phyloP scores from a whole-genome alignment of 92 coral and sea anemone species.

The Porites rus region DNA sequence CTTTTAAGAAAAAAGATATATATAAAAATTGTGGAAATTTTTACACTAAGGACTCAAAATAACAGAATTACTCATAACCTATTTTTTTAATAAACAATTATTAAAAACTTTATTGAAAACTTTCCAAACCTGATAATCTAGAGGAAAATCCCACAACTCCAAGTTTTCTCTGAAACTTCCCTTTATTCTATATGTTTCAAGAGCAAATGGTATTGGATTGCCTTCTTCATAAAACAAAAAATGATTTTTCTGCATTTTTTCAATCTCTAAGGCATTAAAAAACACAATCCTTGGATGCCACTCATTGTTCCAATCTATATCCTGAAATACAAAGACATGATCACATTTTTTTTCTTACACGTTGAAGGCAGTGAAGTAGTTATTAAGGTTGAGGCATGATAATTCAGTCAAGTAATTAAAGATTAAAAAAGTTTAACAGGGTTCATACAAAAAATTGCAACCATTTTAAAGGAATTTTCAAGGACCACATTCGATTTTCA shows the following conservation, averaged over 20 bases:
- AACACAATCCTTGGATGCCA: slow-evolving; percentile 81
- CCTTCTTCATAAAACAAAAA: slow-evolving; percentile 57
- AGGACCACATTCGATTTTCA: too few relatives aligned
- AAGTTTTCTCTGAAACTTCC: slow-evolving; percentile 78
- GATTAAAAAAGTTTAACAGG: too few relatives aligned
- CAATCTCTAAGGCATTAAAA: slow-evolving; percentile 69
- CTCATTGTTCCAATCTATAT: slow-evolving; percentile 71
- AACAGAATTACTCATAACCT: background rate
- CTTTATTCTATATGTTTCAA: slow-evolving; percentile 64
- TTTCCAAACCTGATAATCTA: slow-evolving; percentile 72
- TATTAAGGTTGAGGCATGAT: too few relatives aligned
- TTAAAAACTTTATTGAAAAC: background rate
- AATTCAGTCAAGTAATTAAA: too few relatives aligned
- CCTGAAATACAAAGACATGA: slow-evolving; percentile 39
- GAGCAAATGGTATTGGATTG: slow-evolving; percentile 65
- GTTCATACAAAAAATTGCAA: too few relatives aligned
- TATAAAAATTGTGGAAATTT: too few relatives aligned
- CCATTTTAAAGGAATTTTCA: too few relatives aligned
- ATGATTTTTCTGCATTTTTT: slow-evolving; percentile 71
- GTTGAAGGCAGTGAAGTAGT: too few relatives aligned
- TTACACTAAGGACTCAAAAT: too few relatives aligned
- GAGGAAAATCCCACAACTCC: slow-evolving; percentile 75
- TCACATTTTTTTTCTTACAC: background rate
- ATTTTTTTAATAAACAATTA: background rate
- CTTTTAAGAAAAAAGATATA: too few relatives aligned